A percentile compares a stretch with the other conserved stretches of the same genome.
phyloP scores from a whole-genome alignment of 2,113 vertebrate genomes.

The Phoxinus phoxinus region DNA sequence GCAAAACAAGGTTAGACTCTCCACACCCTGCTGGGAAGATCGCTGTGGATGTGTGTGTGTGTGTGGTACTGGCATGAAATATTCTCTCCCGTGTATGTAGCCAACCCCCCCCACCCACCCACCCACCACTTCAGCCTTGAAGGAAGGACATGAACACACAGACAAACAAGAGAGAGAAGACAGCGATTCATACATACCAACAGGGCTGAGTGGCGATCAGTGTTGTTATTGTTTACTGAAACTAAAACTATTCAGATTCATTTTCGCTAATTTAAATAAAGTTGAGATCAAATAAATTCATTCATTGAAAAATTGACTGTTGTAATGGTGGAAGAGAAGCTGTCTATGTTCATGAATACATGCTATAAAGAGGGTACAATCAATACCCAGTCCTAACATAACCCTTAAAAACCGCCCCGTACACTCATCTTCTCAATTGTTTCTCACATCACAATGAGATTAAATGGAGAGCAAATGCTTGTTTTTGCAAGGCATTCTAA shows the following conservation, averaged over 20 bases:
- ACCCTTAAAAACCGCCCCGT: neutral
- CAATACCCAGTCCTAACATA: neutral
- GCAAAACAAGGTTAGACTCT: slow-evolving; percentile 58
- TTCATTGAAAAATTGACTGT: neutral
- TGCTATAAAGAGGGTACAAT: no score
- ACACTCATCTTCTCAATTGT: neutral
- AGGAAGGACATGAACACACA: slow-evolving; percentile 54
- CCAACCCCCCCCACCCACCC: slow-evolving; percentile 36
- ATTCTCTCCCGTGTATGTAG: slow-evolving; percentile 46
- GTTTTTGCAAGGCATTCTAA: neutral
- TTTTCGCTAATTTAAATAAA: neutral
- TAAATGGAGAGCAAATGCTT: neutral
- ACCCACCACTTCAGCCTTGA: slow-evolving; percentile 54
- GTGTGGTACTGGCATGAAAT: slow-evolving; percentile 47
- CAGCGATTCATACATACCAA: neutral
- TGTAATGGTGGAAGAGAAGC: neutral
- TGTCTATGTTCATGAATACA: no score
- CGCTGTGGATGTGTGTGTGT: slow-evolving; percentile 33
- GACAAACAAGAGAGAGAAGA: slow-evolving; percentile 17
- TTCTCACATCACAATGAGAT: neutral
- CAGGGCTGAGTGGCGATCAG: neutral
- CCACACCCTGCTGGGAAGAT: slow-evolving; percentile 53
- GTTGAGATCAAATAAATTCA: neutral
- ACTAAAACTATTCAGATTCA: neutral
- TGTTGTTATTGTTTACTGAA: neutral